Evolutionary conservation across 2,888 invertebrate species (phyloP), one percentile per base, ranked within the genome.

Genomic region (Tupiocoris notatus): DNA sequence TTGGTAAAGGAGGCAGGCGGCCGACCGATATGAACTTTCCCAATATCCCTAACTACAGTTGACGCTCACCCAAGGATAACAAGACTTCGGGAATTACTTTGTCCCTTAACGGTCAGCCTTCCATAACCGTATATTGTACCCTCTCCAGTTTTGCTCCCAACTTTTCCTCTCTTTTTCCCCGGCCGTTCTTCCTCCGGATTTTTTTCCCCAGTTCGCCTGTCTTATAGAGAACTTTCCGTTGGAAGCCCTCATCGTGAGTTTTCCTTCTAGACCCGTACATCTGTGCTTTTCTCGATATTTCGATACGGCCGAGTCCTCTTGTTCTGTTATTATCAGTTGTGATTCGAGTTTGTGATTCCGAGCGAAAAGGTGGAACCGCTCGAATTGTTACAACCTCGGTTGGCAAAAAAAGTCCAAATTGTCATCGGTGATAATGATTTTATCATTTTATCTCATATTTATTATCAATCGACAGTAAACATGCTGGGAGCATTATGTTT

Each of bases 41-140:
- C 75, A 75, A 75, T 75, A 75, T 75, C 75, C 75, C 75, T 75
- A 75, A 75, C 75, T 75, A 75, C 75, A 75, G 75, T 75, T 75
- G 75, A 75, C 75, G 75, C 65, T 75, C 65, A 24, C 64, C 64
- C 75, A 59, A 66, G 58, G 75, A 75, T 65, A 75, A 75, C 75
- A 75, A 75, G 75, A 75, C 75, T 75, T 75, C 64, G 73, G 63
- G 75, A 75, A 75, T 75, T 75, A 75, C 75, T 75, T 75, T 59
- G 75, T 65, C 59, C 75, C 70, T 70, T 74, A 74, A 74, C 74
- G 75, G 75, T 76, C 68, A 63, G 62, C 73, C 63, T 63, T 62
- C 73, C 73, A 39, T 62, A 57, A 63, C 73, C 63, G 73, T 73
- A 73, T 73, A 73, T 73, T 73, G 73, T 73, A 56, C 70, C 59